Evolutionary conservation across 2,113 vertebrate genomes (phyloP), one percentile per base, ranked within the genome.

Genomic region (Nothoprocta perdicaria): DNA sequence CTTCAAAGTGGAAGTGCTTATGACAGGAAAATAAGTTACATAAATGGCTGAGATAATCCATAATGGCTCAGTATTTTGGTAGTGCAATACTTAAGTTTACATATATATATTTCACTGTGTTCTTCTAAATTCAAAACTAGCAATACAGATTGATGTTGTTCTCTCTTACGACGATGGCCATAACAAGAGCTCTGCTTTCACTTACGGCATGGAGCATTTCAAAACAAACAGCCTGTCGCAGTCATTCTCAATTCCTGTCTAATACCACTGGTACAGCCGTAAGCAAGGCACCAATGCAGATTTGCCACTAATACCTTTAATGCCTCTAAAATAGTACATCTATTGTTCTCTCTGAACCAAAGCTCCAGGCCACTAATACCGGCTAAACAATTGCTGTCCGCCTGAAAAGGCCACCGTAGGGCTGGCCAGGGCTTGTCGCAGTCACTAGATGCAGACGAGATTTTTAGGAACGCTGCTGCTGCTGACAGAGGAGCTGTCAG

Each of bases 291-390:
- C 22, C 11, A 27, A 46, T 86, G 72, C 89, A 92, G 93, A 91
- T 95, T 92, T 96, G 84, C 92, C 80, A 72, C 94, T 92, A 94
- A 96, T 96, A 89, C 91, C 75, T 95, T 84, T 96, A 94, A 94
- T 90, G 73, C 90, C 79, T 95, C 94, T 96, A 89, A 95, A 95
- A 96, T 94, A 97, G 93, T 93, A 65, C 31, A 12, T 67, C 90
- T 90, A 89, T 96, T 97, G 91, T 94, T 93, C 88, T 94, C 71
- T 8, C 46, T 81, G 82, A 82, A 91, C 65, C 80, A 94, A 93
- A 95, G 82, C 90, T 93, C 74, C 74, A 73, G 80, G 91, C 80
- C 80, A 74, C 88, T 96, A 95, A 96, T 94, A 82, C 94, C 86
- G 63, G 71, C 81, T 95, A 75, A 94, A 93, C 41, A 82, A 86